Evolutionary conservation across 2,888 invertebrate genomes (phyloP).

Genomic region (Hedychridium roseum): DNA sequence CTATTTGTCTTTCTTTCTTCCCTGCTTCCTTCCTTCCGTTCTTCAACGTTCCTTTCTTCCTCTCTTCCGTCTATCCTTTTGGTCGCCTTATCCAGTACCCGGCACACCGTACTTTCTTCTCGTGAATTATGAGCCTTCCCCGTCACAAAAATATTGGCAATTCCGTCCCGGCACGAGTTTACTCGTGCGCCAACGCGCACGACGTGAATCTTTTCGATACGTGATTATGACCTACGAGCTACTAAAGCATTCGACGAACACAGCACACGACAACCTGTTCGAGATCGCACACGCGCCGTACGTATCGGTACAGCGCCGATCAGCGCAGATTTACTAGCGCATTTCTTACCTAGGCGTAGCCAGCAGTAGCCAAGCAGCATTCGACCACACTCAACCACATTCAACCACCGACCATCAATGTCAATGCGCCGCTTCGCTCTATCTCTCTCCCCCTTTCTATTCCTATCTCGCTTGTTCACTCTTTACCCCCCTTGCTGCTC

Average conservation of each 20-base stretch:
- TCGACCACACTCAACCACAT: too few relatives aligned
- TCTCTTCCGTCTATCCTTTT: constrained; percentile 18
- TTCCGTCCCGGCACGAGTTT: constrained; percentile 9
- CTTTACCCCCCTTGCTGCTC: too few relatives aligned
- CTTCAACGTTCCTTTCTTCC: neutral
- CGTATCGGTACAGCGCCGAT: too few relatives aligned
- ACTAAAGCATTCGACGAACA: too few relatives aligned
- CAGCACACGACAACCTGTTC: too few relatives aligned
- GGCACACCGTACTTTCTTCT: neutral
- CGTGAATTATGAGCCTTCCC: neutral
- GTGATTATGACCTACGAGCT: too few relatives aligned
- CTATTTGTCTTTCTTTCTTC: constrained; percentile 5
- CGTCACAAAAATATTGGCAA: neutral
- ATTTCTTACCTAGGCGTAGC: constrained; percentile 39
- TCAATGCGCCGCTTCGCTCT: constrained; percentile 4
- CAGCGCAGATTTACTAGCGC: neutral
- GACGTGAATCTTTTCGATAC: constrained; percentile 28
- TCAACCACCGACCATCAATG: constrained; percentile 14
- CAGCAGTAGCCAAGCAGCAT: constrained; percentile 22
- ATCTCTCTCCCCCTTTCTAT: neutral
- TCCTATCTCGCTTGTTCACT: too few relatives aligned
- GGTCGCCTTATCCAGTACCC: neutral
- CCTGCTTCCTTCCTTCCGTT: constrained; percentile 5
- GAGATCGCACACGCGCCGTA: too few relatives aligned
- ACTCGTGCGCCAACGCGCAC: constrained; percentile 12